A percentile compares a stretch with the other conserved stretches of the same genome.
These are phyloP conservation scores for Drosophila guanche DNA, from an alignment of 1,140 invertebrate genomes.

Conservation along the genomic window DNA sequence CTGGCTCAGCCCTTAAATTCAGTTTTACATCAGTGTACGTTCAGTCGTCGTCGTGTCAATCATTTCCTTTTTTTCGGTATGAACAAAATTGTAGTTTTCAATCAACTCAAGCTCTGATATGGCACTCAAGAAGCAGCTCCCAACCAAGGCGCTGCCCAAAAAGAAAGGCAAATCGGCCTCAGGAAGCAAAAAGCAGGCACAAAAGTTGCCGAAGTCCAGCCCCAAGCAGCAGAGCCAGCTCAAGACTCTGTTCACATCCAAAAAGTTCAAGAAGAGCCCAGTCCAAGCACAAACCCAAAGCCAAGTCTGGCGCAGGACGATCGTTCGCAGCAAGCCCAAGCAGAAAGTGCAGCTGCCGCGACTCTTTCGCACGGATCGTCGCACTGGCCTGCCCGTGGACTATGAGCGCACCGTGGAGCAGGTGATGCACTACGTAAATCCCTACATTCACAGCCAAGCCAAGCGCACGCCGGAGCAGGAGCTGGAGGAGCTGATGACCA, in stretches of 20 bases:
- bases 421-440: constrained; percentile 66
- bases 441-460: constrained; percentile 4
- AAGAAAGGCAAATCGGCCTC: neutral
- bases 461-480: constrained; percentile 19
- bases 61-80: too few relatives aligned
- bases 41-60: too few relatives aligned
- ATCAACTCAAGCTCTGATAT: neutral
- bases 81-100: neutral
- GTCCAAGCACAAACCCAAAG: too few relatives aligned
- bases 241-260: neutral
- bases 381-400: constrained; percentile 57
- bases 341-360: constrained; percentile 16
- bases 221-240: constrained; percentile 16
- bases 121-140: too few relatives aligned
- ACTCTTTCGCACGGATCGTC: constrained; percentile 48
- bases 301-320: constrained; percentile 40
- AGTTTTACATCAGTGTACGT: too few relatives aligned
- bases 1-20: neutral
- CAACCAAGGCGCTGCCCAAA: neutral
- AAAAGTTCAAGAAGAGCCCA: too few relatives aligned
- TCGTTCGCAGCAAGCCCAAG: constrained; percentile 34
- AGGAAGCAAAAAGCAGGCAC: neutral
- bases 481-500: constrained; percentile 33
- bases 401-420: constrained; percentile 57
- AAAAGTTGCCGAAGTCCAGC: constrained; percentile 12